These are phyloP conservation scores for Orius insidiosus DNA, from an alignment of 1,140 invertebrate genomes.

Conservation along the genomic window DNA sequence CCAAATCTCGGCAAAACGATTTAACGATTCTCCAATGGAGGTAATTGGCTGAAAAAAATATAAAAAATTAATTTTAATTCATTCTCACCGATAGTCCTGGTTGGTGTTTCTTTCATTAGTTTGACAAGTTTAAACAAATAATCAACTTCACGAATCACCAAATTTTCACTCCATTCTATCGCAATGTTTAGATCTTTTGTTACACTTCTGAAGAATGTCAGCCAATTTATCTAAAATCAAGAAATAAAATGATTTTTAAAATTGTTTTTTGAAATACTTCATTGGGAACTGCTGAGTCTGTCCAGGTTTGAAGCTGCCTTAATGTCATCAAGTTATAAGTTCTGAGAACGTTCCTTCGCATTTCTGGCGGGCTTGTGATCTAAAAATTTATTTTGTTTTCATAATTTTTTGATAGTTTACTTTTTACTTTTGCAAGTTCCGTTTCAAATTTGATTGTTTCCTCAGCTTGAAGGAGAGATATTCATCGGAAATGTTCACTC, in stretches of 20 bases:
- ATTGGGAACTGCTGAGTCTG: conserved; percentile 19
- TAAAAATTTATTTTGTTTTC: conserved; percentile 18
- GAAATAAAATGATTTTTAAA: too few relatives aligned
- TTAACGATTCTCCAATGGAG: conserved; percentile 36
- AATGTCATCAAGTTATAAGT: conserved; percentile 38
- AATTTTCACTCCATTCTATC: conserved; percentile 19
- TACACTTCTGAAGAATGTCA: conserved; percentile 18
- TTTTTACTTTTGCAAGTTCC: conserved; percentile 35
- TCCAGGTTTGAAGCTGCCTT: conserved; percentile 27
- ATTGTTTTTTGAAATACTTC: conserved; percentile 7
- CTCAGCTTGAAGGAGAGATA: conserved; percentile 26
- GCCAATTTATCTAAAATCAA: conserved; percentile 22
- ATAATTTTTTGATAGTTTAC: not conserved
- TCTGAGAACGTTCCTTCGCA: conserved; percentile 30
- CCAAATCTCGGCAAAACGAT: conserved; percentile 28
- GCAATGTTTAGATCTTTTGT: conserved; percentile 17
- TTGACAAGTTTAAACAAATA: conserved; percentile 21
- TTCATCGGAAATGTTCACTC: conserved; percentile 9
- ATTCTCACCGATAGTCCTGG: conserved; percentile 19
- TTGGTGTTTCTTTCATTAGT: conserved; percentile 20
- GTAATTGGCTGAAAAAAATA: conserved; percentile 36
- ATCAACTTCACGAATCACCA: conserved; percentile 23
- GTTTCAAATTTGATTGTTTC: conserved; percentile 40
- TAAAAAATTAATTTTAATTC: too few relatives aligned
- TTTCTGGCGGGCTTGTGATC: conserved; percentile 31